These are phyloP conservation scores for Pseudomyrmex concolor DNA, from an alignment of 1,140 invertebrate species.

Conservation along the genomic window DNA sequence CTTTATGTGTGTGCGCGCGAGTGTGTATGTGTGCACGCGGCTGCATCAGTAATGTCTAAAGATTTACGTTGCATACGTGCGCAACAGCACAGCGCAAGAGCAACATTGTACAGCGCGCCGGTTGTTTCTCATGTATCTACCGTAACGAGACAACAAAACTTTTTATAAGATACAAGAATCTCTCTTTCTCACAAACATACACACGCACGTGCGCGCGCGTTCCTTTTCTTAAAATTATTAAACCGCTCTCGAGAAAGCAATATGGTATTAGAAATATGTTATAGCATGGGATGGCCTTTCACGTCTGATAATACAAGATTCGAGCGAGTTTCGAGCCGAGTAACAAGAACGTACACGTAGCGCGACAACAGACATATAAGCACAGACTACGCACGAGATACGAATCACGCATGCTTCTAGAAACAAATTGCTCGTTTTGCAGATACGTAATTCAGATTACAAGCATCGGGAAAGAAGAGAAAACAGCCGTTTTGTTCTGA, in stretches of 20 bases:
- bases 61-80: constrained; percentile 79
- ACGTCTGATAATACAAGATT: too few relatives aligned
- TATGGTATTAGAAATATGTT: too few relatives aligned
- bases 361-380: not conserved
- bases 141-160: constrained; percentile 80
- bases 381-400: not conserved
- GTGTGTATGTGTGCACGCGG: not conserved
- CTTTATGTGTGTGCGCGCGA: not conserved
- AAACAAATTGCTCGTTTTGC: constrained; percentile 28
- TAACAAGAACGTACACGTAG: not conserved
- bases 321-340: too few relatives aligned
- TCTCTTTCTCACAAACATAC: too few relatives aligned
- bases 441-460: constrained; percentile 1
- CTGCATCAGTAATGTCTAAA: constrained; percentile 75
- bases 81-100: constrained; percentile 50
- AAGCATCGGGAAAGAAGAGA: constrained; percentile 9
- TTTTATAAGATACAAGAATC: constrained; percentile 76
- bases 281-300: too few relatives aligned
- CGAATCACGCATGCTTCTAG: constrained; percentile 15
- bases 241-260: too few relatives aligned
- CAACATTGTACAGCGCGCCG: constrained; percentile 34
- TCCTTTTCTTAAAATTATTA: too few relatives aligned
- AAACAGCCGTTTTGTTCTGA: constrained; percentile 10
- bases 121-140: constrained; percentile 71
- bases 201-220: too few relatives aligned